Evolutionary conservation across 2,797 vertebrate genomes (phyloP), one percentile per base, ranked within the genome.

Genomic region (Tinamus major): DNA sequence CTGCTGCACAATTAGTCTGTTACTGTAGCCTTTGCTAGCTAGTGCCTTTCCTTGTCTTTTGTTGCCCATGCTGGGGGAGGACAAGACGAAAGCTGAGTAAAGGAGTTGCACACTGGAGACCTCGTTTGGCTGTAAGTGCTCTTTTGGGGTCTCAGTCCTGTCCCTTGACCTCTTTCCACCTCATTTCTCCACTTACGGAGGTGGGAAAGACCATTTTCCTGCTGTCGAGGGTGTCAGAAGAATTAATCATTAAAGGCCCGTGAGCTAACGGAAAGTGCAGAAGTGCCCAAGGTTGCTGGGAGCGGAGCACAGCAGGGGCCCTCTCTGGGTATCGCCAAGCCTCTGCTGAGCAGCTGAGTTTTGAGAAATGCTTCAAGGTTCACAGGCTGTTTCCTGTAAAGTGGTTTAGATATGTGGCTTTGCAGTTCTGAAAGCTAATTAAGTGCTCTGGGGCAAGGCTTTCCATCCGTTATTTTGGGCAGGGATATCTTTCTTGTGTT

Each of bases 81-180:
- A 8, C 11, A 3, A 1, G 16, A 5, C 31, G 63, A 55, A 4
- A 5, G 3, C 13, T 24, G 75, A 41, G 35, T 18, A 17, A 31
- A 70, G 24, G 6, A 8, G 24, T n/a, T 1, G 0, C 0, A 0
- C 49, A 21, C 1, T 75, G 76, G 49, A 23, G 44, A 17, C 4
- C 2, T 35, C 41, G 26, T 48, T 85, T 70, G 31, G 2, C 10
- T 72, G 33, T n/a, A 26, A 4, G 3, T 46, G 11, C 21, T 16
- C 42, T 76, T 49, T 41, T 67, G 29, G 9, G 2, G 1, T 44
- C 26, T 49, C 37, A 55, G 21, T 12, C 3, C 8, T 49, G 8
- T 64, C 24, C 23, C 19, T 46, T 56, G 29, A 31, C 53, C 53
- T 19, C 17, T n/a, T 56, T 56, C 53, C 29, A 31, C 53, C 53